phyloP scores from a whole-genome alignment of 2,888 invertebrate genomes.

The Gnatocerus cornutus region DNA sequence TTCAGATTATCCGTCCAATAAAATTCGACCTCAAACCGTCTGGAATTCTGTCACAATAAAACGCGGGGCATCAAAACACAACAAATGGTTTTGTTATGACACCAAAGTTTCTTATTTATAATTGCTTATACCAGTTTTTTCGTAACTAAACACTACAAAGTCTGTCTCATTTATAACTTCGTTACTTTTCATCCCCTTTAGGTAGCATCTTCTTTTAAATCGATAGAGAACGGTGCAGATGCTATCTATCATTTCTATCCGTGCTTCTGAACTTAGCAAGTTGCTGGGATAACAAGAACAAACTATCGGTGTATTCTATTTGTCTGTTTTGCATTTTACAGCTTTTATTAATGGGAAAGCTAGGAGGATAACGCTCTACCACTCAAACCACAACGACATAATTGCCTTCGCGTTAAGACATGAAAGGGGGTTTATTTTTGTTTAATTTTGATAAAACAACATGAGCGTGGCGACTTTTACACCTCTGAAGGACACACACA shows the following conservation, averaged over 20 bases:
- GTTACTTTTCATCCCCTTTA: not conserved
- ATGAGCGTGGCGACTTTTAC: not conserved
- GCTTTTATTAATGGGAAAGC: constrained; percentile 22
- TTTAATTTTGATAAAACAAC: constrained; percentile 14
- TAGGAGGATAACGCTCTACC: constrained; percentile 12
- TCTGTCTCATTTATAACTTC: not conserved
- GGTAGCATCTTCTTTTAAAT: not conserved
- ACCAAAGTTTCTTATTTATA: constrained; percentile 25
- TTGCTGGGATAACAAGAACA: constrained; percentile 10
- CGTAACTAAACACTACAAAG: too few species aligned
- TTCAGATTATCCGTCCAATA: constrained; percentile 15
- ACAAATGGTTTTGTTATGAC: constrained; percentile 29
- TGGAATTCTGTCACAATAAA: constrained; percentile 5
- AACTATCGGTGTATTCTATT: constrained; percentile 7
- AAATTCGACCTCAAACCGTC: constrained; percentile 17
- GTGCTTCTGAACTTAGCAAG: constrained; percentile 6
- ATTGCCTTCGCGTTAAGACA: constrained; percentile 18
- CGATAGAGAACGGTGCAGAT: constrained; percentile 7
- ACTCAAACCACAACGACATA: constrained; percentile 14
- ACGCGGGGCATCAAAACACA: not conserved
- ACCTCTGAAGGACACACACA: constrained; percentile 17
- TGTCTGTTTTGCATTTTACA: constrained; percentile 14
- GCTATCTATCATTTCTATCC: constrained; percentile 18
- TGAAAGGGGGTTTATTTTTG: constrained; percentile 16
- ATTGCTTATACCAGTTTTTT: constrained; percentile 13